Base-by-base conservation (phyloP, 2,797 vertebrate genomes). In the Schizothorax lantsangensis region DNA sequence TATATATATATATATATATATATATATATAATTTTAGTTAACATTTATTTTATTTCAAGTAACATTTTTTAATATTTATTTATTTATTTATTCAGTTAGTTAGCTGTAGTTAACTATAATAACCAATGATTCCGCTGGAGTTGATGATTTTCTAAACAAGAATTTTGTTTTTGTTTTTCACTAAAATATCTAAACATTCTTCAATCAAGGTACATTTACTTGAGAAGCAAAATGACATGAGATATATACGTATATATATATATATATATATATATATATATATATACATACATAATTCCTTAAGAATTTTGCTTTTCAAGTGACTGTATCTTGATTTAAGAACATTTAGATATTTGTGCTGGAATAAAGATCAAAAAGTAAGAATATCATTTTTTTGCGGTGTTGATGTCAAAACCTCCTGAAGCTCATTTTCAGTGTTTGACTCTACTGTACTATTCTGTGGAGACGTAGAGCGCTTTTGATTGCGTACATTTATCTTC, bases 401-500 rank as follows among this genome's bases (percentile, higher is more conserved):
- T 21, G n/a, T 57, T 73, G 66, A 69, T 47, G 54, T 66, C n/a
- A 78, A 71, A 84, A 84, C 19, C 6, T 68, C 30, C 64, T 9
- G 66, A 68, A 36, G 40, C 49, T 80, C 49, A 38, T 52, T 62
- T 73, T 49, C 2, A 23, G 47, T 19, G 47, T 52, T 23, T 71
- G 59, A 26, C 38, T 12, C 36, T 69, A 47, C 21, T 36, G 15
- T 68, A 36, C 64, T 68, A 4, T 9, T 79, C 83, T 82, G 74
- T 33, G n/a, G 57, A 83, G 21, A 84, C 26, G 14, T 33, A 62
- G 33, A 81, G n/a, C 1, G 19, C 26, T 33, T 88, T 74, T 81
- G 81, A 86, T 84, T 84, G 79, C 49, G 47, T 62, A 49, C 80
- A 90, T 89, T 80, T 75, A 86, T 90, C 88, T 84, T 84, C 81